Percentiles rank a stretch among this genome's conserved stretches.
phyloP scores from a whole-genome alignment of 2,113 vertebrate species.

The Perccottus glenii region DNA sequence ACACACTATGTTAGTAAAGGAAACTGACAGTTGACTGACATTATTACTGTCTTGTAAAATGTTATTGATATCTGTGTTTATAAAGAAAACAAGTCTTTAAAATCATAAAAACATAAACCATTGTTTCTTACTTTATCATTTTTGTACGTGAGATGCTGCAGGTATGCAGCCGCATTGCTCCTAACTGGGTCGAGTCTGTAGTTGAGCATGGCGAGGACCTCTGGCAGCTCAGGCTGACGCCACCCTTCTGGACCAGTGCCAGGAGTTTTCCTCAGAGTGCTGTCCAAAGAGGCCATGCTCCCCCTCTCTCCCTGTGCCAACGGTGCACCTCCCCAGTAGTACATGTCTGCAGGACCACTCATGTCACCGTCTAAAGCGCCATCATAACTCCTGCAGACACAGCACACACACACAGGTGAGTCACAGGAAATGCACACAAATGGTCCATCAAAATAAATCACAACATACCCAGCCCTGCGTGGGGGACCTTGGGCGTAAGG shows the following conservation, averaged over 20 bases:
- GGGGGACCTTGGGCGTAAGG: slow-evolving; percentile 81
- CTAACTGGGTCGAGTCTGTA: slow-evolving; percentile 92
- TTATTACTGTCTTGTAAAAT: no score
- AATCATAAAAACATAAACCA: no score
- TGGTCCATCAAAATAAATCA: neutral
- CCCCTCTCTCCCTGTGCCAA: slow-evolving; percentile 90
- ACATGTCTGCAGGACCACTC: slow-evolving; percentile 82
- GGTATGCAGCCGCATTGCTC: slow-evolving; percentile 92
- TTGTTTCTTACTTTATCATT: slow-evolving; percentile 86
- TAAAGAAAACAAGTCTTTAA: no score
- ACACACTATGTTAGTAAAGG: no score
- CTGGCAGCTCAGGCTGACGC: slow-evolving; percentile 94
- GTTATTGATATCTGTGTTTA: no score
- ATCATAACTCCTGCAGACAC: slow-evolving; percentile 87
- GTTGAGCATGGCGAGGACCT: slow-evolving; percentile 96
- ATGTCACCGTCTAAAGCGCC: slow-evolving; percentile 91
- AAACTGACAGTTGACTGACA: no score
- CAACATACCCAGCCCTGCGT: slow-evolving; percentile 85
- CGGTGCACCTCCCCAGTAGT: slow-evolving; percentile 87
- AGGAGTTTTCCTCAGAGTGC: slow-evolving; percentile 86
- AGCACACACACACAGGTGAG: neutral
- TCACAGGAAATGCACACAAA: neutral
- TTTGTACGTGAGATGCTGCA: slow-evolving; percentile 95
- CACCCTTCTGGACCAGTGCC: slow-evolving; percentile 73
- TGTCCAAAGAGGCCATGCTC: slow-evolving; percentile 93